Percentiles rank a stretch among this genome's conserved stretches.
Conservation (phyloP, 1,140 invertebrate species). For the Nasonia longicornis region DNA sequence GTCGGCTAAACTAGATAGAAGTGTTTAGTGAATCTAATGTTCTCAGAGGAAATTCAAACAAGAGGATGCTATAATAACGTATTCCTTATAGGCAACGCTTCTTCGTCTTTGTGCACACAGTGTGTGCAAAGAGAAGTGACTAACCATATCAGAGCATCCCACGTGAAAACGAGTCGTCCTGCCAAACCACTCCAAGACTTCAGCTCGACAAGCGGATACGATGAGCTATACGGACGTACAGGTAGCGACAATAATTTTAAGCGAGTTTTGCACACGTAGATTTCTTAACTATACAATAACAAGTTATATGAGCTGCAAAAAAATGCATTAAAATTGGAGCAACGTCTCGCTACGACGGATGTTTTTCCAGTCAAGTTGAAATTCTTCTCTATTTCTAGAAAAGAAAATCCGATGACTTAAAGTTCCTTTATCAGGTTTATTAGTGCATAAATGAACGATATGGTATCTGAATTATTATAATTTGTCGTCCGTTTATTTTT, state of each 20-base stretch:
- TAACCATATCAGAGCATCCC: slow-evolving; percentile 51
- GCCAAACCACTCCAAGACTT: slow-evolving; percentile 55
- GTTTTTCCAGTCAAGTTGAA: neutral
- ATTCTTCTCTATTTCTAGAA: too few relatives aligned
- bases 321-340: too few relatives aligned
- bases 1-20: neutral
- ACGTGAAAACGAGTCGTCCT: slow-evolving; percentile 59
- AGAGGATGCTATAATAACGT: neutral
- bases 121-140: slow-evolving; percentile 31
- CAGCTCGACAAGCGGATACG: slow-evolving; percentile 50
- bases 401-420: too few relatives aligned
- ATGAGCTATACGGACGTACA: slow-evolving; percentile 50
- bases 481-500: neutral
- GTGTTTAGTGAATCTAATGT: slow-evolving; percentile 9
- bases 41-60: slow-evolving; percentile 38
- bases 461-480: neutral
- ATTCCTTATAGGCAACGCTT: neutral
- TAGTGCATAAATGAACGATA: neutral
- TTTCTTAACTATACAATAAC: slow-evolving; percentile 9
- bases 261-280: neutral
- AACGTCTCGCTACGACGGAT: too few relatives aligned
- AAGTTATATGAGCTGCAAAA: too few relatives aligned
- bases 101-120: slow-evolving; percentile 5
- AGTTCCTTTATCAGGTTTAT: neutral
- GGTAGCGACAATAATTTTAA: slow-evolving; percentile 52